Evolutionary conservation across 2,797 vertebrate genomes (phyloP).

Genomic region (Leuciscus waleckii): DNA sequence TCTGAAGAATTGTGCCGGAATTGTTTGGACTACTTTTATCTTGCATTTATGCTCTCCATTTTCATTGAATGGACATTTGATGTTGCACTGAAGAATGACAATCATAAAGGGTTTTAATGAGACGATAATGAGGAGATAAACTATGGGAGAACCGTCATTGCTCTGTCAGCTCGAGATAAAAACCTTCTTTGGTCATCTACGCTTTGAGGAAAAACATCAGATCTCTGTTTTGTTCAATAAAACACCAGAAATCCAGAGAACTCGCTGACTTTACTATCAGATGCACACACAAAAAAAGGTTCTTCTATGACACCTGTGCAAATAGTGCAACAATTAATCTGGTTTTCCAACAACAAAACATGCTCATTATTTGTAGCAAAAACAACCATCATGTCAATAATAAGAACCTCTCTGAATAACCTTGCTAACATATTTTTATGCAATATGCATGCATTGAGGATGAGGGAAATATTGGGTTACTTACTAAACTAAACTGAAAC

Average conservation of each 20-base stretch:
- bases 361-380: not conserved
- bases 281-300: not conserved
- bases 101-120: not conserved
- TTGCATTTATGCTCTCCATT: not conserved
- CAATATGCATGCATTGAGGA: constrained; percentile 22
- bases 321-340: not conserved
- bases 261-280: not conserved
- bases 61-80: not conserved
- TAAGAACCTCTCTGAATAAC: not conserved
- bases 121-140: not conserved
- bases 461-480: constrained; percentile 27
- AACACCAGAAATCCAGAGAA: not conserved
- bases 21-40: not conserved
- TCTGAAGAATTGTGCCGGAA: not conserved
- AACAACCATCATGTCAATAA: not conserved
- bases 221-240: not conserved
- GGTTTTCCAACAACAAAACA: not conserved
- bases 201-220: not conserved
- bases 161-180: not conserved
- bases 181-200: not conserved
- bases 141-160: not conserved
- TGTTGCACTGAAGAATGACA: not conserved
- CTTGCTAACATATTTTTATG: not conserved
- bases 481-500: constrained; percentile 23
- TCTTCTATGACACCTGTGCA: not conserved